phyloP scores from a whole-genome alignment of 1,140 invertebrate genomes.

The Drosophila baimaii region DNA sequence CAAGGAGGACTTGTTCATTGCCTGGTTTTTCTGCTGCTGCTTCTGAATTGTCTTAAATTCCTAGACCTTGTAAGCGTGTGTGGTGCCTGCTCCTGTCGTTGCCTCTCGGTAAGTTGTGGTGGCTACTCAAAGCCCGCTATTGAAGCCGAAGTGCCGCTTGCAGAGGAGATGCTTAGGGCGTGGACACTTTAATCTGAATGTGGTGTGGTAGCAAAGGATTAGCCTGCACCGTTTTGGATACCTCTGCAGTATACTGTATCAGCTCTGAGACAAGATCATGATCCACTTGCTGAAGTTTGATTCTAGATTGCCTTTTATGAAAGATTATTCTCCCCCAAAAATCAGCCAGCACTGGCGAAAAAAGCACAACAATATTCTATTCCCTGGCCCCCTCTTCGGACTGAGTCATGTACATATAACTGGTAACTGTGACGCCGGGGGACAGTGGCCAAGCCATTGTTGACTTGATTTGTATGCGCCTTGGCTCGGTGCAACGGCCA shows the following conservation, averaged over 20 bases:
- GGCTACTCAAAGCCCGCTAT: not conserved
- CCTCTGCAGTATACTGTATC: not conserved
- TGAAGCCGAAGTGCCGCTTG: too few relatives aligned
- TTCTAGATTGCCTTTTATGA: not conserved
- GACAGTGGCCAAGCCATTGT: conserved; percentile 43
- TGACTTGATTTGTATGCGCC: conserved; percentile 72
- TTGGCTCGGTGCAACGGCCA: conserved; percentile 62
- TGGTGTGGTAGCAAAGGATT: not conserved
- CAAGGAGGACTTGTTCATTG: not conserved
- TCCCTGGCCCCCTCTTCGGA: not conserved
- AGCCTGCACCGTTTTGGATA: not conserved
- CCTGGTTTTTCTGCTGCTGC: not conserved
- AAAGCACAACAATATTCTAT: conserved; percentile 20
- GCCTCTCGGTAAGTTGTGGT: not conserved
- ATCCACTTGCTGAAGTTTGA: not conserved
- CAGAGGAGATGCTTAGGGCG: not conserved
- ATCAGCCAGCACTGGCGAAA: conserved; percentile 7
- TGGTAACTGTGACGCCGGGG: conserved; percentile 4
- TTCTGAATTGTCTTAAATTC: not conserved
- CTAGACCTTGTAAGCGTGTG: too few relatives aligned
- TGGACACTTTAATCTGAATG: not conserved
- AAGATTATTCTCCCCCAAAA: conserved; percentile 5
- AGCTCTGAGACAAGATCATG: not conserved
- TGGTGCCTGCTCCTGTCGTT: not conserved
- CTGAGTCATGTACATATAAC: conserved; percentile 11